A percentile compares a stretch with the other conserved stretches of the same genome.
These are phyloP conservation scores for human DNA, from an alignment of 2,113 vertebrate genomes.

Conservation along the genomic window DNA sequence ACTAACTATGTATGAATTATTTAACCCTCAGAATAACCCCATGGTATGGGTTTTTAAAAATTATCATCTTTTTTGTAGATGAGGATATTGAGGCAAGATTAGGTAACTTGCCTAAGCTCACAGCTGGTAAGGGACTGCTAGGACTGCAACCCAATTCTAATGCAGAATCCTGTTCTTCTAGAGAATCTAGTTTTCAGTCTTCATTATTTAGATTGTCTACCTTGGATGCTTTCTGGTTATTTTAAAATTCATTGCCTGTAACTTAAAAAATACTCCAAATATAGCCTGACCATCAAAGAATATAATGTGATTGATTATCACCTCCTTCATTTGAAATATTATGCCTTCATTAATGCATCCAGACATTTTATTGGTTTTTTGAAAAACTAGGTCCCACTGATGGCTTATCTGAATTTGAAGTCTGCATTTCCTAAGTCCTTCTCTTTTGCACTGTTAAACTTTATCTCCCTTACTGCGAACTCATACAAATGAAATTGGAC, in stretches of 20 bases:
- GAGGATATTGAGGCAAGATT: background rate
- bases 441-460: background rate
- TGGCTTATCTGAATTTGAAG: background rate
- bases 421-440: background rate
- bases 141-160: background rate
- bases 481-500: background rate
- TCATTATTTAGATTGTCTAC: background rate
- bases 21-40: background rate
- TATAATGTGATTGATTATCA: background rate
- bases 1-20: background rate
- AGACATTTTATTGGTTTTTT: conserved; percentile 25
- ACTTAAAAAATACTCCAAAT: background rate
- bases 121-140: background rate
- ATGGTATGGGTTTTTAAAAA: background rate
- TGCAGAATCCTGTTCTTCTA: background rate
- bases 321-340: conserved; percentile 1
- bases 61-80: background rate
- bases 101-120: background rate
- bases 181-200: background rate
- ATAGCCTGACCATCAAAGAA: background rate
- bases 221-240: conserved; percentile 8
- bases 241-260: background rate
- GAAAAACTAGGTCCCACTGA: background rate
- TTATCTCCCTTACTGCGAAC: background rate
- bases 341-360: background rate